Base-by-base conservation (phyloP, 2,113 vertebrate genomes). In the Symphodus melops region DNA sequence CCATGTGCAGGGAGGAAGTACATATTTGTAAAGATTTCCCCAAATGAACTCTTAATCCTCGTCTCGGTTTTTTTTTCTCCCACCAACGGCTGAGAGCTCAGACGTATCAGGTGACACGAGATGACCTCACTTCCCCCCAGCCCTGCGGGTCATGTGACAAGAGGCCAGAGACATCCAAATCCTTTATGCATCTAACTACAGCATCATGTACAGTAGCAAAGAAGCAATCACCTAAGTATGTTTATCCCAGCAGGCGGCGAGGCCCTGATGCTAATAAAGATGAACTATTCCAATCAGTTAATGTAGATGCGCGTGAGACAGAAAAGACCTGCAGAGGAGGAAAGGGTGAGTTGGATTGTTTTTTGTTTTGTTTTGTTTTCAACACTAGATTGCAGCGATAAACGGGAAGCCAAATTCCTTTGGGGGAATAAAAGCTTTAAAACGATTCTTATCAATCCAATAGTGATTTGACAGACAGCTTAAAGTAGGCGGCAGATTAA, bases 191-290 rank as follows among this genome's bases (percentile, higher is more conserved):
- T 92, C 85, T 88, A 86, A 89, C 70, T 42, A 75, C 78, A 23
- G 81, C 75, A 84, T 90, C 83, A 79, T 82, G 81, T 54, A 76
- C 75, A 66, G 54, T 52, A 46, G 64, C 81, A 78, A 79, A 81
- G 76, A 90, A 88, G 77, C 89, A 92, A 91, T 91, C 86, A 69
- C 78, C 80, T 88, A 86, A 91, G 88, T 89, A 85, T 78, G 63
- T 84, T 86, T 78, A 86, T 88, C 82, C 79, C 74, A 52, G 64
- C 65, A 76, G 72, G 56, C 42, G 36, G 55, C 46, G 39, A 70
- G 46, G 69, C 72, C 71, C 77, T 75, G 82, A 85, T 81, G 83
- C 85, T 86, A 91, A 92, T 91, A 90, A 89, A 85, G 77, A 83
- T 23, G 68, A 85, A 82, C 83, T 70, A 65, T 82, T 90, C 72